Base-by-base conservation (phyloP, 1,140 invertebrate species). In the Bombus pascuorum region DNA sequence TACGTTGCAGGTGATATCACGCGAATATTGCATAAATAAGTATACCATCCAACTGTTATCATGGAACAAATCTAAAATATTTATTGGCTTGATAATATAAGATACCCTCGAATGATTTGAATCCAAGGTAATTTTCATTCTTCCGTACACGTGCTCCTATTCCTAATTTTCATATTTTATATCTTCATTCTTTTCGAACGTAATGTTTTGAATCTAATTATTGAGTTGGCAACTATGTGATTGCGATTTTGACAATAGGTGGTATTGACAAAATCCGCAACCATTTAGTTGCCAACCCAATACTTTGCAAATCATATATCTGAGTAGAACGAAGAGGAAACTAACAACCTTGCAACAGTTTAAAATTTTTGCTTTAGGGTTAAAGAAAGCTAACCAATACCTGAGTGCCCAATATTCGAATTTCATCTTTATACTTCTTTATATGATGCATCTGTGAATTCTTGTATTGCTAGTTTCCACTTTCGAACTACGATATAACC, bases 401-500 rank as follows among this genome's bases (percentile, higher is more conserved):
- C 12, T 12, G 53, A 47, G 47, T 18, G 15, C 0, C 47, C 18
- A 25, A 59, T n/a, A n/a, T n/a, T 10, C 5, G 53, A 76, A 76
- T 62, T 76, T 59, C 13, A 25, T 39, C 25, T 39, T 57, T 9
- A 39, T 76, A 34, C 12, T 28, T 76, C 53, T 62, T 76, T 39
- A n/a, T 37, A 15, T 37, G 32, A 32, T 44, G 25, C 4, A 18
- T 25, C 13, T 8, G 22, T 5, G 10, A n/a, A 0, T 39, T 13
- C 25, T 77, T 5, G 5, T 0, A 28, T 28, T 12, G 37, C 3
- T 9, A 12, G 57, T 77, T 77, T 42, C 32, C 75, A 65, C 59
- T 62, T 65, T 77, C 75, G 4, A 65, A 42, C 28, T 42, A 42
- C 22, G 75, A 59, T 32, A 65, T 77, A 65, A 77, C 57, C 28